A percentile compares a stretch with the other conserved stretches of the same genome.
These are phyloP conservation scores for Epizoanthus fatuus DNA, from an alignment of 92 coral and sea anemone species.

Conservation along the genomic window DNA sequence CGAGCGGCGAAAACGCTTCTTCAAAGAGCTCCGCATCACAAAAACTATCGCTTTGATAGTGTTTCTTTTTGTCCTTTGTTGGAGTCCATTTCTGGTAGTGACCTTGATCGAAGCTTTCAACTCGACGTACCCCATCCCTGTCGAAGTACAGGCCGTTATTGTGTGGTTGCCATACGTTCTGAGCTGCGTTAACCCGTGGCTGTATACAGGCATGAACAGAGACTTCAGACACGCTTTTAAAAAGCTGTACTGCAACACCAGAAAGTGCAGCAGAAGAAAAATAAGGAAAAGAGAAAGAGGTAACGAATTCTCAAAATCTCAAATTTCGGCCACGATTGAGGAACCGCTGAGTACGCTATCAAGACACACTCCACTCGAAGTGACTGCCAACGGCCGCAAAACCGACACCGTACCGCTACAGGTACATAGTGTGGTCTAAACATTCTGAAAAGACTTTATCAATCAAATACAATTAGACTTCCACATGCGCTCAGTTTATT, in stretches of 20 bases:
- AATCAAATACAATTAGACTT: background rate
- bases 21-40: constrained; percentile 86
- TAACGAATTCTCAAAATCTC: constrained; percentile 37
- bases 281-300: constrained; percentile 22
- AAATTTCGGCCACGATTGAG: constrained; percentile 41
- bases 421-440: constrained; percentile 4
- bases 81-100: constrained; percentile 84
- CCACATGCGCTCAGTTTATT: too few species aligned
- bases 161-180: constrained; percentile 80
- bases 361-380: background rate
- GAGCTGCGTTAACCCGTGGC: constrained; percentile 86
- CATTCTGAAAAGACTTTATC: background rate
- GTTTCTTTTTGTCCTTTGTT: constrained; percentile 81
- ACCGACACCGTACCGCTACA: background rate
- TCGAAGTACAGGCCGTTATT: constrained; percentile 48
- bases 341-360: constrained; percentile 22
- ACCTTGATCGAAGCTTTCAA: constrained; percentile 78
- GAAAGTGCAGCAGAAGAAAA: constrained; percentile 12
- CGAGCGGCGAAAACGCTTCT: constrained; percentile 86
- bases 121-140: constrained; percentile 40
- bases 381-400: background rate
- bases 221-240: constrained; percentile 89
- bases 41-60: constrained; percentile 84
- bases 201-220: constrained; percentile 88
- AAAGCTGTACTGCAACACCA: constrained; percentile 67